Evolutionary conservation across 2,888 invertebrate species (phyloP).

Genomic region (Catotricha subobsoleta): DNA sequence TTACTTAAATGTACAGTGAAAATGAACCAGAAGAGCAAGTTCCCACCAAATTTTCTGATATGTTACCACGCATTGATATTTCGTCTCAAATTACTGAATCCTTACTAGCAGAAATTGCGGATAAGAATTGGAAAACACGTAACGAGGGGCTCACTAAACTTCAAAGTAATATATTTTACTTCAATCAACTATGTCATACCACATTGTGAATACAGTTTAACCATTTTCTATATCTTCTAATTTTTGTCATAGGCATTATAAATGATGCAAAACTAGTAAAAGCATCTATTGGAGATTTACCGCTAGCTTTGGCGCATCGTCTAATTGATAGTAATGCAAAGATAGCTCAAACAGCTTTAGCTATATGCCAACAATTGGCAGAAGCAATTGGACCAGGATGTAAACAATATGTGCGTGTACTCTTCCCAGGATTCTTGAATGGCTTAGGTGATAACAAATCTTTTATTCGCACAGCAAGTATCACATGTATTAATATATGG

Average conservation of each 20-base stretch:
- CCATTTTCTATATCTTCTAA: not conserved
- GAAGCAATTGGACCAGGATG: constrained; percentile 66
- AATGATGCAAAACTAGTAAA: constrained; percentile 63
- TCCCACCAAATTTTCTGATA: constrained; percentile 32
- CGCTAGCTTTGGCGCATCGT: constrained; percentile 57
- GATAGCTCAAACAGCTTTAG: constrained; percentile 65
- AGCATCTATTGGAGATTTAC: constrained; percentile 65
- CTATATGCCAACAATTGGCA: constrained; percentile 66
- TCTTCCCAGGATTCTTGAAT: constrained; percentile 78
- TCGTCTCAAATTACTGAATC: constrained; percentile 65
- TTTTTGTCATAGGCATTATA: constrained; percentile 15
- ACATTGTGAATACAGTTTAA: too few species aligned
- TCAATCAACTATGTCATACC: too few species aligned
- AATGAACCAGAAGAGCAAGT: constrained; percentile 19
- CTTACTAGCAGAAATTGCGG: constrained; percentile 59
- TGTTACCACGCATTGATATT: constrained; percentile 61
- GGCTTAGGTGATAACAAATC: constrained; percentile 55
- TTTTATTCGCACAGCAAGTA: constrained; percentile 61
- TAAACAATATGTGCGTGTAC: constrained; percentile 56
- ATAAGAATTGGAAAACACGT: constrained; percentile 79
- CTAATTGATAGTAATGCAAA: constrained; percentile 84
- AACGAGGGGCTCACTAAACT: constrained; percentile 33
- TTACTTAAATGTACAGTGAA: not conserved
- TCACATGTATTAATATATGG: constrained; percentile 72
- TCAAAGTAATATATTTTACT: constrained; percentile 15